phyloP scores from a whole-genome alignment of 2,888 invertebrate genomes.

The Amphimallon solstitiale region DNA sequence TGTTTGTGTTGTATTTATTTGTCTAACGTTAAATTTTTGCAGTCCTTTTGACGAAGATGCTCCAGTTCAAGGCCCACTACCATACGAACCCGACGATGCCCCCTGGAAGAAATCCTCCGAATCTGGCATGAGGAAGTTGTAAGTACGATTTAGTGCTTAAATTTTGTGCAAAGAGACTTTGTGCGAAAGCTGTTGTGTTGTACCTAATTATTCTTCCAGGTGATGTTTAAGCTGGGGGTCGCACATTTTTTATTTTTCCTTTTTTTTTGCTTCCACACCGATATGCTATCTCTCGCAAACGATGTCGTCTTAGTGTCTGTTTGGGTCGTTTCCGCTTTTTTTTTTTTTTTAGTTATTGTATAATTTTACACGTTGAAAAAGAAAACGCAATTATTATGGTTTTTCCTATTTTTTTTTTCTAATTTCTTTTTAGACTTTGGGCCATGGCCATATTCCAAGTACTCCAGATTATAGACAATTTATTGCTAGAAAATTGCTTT shows the following conservation, averaged over 20 bases:
- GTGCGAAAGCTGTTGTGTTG: too few species aligned
- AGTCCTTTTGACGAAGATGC: constrained; percentile 78
- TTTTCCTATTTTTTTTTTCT: constrained; percentile 21
- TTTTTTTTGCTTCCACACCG: too few species aligned
- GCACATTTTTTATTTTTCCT: neutral
- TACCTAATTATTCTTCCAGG: too few species aligned
- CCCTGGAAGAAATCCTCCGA: constrained; percentile 88
- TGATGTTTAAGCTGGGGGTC: neutral
- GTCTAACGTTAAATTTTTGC: constrained; percentile 34
- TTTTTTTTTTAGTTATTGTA: neutral
- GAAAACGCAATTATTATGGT: neutral
- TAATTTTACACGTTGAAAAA: neutral
- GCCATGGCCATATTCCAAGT: constrained; percentile 29
- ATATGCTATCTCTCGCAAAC: too few species aligned
- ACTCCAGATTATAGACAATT: constrained; percentile 31
- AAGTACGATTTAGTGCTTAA: constrained; percentile 62
- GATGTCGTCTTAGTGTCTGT: too few species aligned
- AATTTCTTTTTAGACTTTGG: constrained; percentile 37
- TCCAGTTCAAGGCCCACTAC: constrained; percentile 96
- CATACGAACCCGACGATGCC: constrained; percentile 96
- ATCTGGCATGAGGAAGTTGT: constrained; percentile 92
- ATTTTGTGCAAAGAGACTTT: too few species aligned
- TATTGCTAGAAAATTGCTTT: constrained; percentile 38
- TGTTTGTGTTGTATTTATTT: too few species aligned
- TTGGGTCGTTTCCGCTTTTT: neutral